Evolutionary conservation across 2,797 vertebrate genomes (phyloP).

Genomic region (Falco rusticolus): DNA sequence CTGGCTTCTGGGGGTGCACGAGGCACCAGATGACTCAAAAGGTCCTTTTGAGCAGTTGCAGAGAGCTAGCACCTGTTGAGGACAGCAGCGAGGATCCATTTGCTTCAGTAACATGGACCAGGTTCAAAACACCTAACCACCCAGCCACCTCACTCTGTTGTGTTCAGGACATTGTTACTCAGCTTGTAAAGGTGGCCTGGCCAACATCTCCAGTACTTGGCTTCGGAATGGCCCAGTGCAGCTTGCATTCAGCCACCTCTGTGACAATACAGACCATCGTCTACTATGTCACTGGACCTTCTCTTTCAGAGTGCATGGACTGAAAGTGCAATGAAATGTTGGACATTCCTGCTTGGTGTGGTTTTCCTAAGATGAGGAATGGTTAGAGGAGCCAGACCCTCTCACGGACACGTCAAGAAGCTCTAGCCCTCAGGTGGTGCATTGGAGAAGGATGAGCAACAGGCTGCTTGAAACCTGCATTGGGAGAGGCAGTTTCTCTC

Average conservation of each 20-base stretch:
- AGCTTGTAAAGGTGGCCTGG: not conserved
- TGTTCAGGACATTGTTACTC: not conserved
- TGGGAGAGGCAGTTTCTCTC: not conserved
- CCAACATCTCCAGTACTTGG: not conserved
- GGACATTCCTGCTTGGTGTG: not conserved
- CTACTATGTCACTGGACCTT: not conserved
- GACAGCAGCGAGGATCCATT: not conserved
- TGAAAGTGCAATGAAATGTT: not conserved
- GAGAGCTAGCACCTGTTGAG: not conserved
- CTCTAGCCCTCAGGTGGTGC: not conserved
- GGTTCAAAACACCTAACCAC: not conserved
- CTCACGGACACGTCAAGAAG: fast-evolving
- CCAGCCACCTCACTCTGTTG: not conserved
- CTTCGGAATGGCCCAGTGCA: not conserved
- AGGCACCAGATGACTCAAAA: not conserved
- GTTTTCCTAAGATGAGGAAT: not conserved
- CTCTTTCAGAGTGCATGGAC: not conserved
- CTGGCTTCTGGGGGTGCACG: fast-evolving
- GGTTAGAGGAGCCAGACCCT: not conserved
- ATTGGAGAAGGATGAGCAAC: not conserved
- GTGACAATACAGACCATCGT: not conserved
- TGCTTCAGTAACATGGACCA: not conserved
- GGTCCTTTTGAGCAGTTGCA: not conserved
- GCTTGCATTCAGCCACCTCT: not conserved
- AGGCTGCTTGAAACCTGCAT: not conserved